A percentile compares a stretch with the other conserved stretches of the same genome.
Conservation (phyloP, 2,888 invertebrate genomes). For the Scaptomyza polygonia region DNA sequence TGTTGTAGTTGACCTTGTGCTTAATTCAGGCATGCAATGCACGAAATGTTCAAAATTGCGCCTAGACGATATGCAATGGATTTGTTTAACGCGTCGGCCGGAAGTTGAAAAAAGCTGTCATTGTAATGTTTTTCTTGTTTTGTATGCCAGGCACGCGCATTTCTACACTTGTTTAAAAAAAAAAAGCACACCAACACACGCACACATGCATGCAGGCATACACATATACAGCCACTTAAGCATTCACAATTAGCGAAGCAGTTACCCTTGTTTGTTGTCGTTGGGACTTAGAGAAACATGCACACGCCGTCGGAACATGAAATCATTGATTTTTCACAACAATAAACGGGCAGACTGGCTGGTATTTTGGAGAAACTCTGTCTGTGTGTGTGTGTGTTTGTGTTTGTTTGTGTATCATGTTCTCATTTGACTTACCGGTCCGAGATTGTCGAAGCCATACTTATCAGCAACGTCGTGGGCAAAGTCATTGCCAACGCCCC, state of each 20-base stretch:
- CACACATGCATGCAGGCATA: not conserved
- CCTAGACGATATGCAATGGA: slow-evolving; percentile 65
- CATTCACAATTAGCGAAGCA: slow-evolving; percentile 58
- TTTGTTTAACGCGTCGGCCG: slow-evolving; percentile 44
- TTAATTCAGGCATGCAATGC: slow-evolving; percentile 46
- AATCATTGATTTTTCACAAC: slow-evolving; percentile 79
- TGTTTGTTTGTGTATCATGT: not conserved
- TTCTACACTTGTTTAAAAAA: slow-evolving; percentile 16
- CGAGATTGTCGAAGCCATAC: slow-evolving; percentile 97
- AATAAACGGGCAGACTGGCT: slow-evolving; percentile 10
- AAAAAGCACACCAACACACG: slow-evolving; percentile 5
- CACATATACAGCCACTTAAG: slow-evolving; percentile 37
- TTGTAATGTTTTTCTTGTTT: slow-evolving; percentile 17
- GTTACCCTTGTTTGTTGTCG: slow-evolving; percentile 36
- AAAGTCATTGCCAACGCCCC: slow-evolving; percentile 90
- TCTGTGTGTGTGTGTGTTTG: not conserved
- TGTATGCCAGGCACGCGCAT: slow-evolving; percentile 47
- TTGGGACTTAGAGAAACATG: slow-evolving; percentile 36
- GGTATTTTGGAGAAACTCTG: not conserved
- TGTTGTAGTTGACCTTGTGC: slow-evolving; percentile 49
- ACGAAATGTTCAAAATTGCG: slow-evolving; percentile 37
- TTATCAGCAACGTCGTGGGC: slow-evolving; percentile 93
- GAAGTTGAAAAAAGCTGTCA: slow-evolving; percentile 50
- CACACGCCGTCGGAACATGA: slow-evolving; percentile 54
- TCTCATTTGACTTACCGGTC: slow-evolving; percentile 90